Evolutionary conservation across 2,888 invertebrate genomes (phyloP).

Genomic region (Drosophila helvetica): DNA sequence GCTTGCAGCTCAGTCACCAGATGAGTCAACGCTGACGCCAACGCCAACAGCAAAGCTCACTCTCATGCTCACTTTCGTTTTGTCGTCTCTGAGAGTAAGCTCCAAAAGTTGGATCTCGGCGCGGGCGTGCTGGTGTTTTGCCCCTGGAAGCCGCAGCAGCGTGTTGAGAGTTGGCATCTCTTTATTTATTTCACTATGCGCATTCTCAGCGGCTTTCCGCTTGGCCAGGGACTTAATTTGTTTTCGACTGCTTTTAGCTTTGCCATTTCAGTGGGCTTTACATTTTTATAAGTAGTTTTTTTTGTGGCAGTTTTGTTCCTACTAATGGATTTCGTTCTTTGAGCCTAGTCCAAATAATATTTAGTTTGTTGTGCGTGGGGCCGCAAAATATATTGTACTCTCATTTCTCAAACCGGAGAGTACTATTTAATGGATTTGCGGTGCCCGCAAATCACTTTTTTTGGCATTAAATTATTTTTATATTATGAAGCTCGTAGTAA

Average conservation of each 20-base stretch:
- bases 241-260: slow-evolving; percentile 15
- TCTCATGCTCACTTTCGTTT: slow-evolving; percentile 60
- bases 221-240: slow-evolving; percentile 24
- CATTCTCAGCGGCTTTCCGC: slow-evolving; percentile 1
- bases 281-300: slow-evolving; percentile 25
- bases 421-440: neutral
- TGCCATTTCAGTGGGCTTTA: slow-evolving; percentile 24
- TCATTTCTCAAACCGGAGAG: no score
- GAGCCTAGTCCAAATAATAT: neutral
- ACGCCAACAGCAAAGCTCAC: slow-evolving; percentile 22
- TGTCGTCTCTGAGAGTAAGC: slow-evolving; percentile 20
- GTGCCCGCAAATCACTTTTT: neutral
- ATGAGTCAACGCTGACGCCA: slow-evolving; percentile 28
- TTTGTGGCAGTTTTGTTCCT: slow-evolving; percentile 10
- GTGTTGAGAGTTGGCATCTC: slow-evolving; percentile 7
- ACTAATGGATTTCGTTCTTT: slow-evolving; percentile 29
- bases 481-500: neutral
- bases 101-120: slow-evolving; percentile 23
- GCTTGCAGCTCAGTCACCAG: slow-evolving; percentile 33
- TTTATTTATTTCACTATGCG: neutral
- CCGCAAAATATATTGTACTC: neutral
- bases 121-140: slow-evolving; percentile 46
- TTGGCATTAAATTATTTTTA: neutral
- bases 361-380: neutral
- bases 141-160: neutral